Conservation (phyloP, 2,797 vertebrate species). For the Dallia pectoralis region DNA sequence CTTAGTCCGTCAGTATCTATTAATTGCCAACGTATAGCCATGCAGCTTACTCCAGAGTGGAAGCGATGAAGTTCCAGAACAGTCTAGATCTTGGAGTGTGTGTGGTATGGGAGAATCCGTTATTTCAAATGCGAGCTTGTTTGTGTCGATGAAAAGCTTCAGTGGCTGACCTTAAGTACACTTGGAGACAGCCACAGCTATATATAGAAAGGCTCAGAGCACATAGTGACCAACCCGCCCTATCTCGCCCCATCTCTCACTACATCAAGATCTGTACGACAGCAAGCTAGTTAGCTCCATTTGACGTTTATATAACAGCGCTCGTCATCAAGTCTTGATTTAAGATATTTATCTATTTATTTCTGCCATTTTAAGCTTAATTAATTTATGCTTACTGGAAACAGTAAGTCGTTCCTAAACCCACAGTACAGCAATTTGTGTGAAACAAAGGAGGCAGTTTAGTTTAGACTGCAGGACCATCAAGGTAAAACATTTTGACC, state of each 20-base stretch:
- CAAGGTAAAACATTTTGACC: not conserved
- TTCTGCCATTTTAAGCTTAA: too few relatives aligned
- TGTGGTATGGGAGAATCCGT: not conserved
- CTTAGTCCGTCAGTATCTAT: not conserved
- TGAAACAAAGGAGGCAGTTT: too few relatives aligned
- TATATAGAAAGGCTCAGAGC: constrained; percentile 76
- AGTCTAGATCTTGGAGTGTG: constrained; percentile 9
- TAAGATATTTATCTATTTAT: too few relatives aligned
- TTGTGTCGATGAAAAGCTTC: constrained; percentile 34
- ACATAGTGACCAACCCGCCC: constrained; percentile 66
- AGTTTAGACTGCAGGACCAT: too few relatives aligned
- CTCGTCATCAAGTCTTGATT: not conserved
- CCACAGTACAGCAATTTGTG: too few relatives aligned
- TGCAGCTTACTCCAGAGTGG: not conserved
- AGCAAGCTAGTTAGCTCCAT: not conserved
- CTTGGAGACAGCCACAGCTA: constrained; percentile 59
- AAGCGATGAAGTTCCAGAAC: not conserved
- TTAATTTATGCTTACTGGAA: too few relatives aligned
- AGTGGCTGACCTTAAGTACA: constrained; percentile 62
- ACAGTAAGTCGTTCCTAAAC: too few relatives aligned
- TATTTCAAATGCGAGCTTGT: constrained; percentile 28
- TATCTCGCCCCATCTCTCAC: constrained; percentile 65
- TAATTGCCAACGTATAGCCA: not conserved
- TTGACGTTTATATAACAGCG: not conserved
- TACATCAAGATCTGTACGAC: constrained; percentile 43